Evolutionary conservation across 2,113 vertebrate species (phyloP), one percentile per base, ranked within the genome.

Genomic region (Apteryx owenii): DNA sequence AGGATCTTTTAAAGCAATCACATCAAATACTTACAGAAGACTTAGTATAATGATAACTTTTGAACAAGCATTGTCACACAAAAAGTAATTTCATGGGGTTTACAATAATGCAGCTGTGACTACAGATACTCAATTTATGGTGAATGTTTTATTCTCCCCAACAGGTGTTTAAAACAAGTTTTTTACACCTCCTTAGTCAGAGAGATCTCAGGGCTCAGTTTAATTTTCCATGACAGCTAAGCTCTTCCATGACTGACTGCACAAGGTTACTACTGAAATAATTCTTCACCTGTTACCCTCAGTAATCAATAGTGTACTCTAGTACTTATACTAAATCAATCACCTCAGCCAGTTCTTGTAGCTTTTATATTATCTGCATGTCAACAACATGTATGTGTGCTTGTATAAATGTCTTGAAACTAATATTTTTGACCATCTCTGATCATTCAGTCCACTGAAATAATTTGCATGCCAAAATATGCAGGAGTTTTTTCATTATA

Each of bases 281-380:
- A 69, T 82, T 94, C 69, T 81, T 94, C 84, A 91, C 56, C 23
- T 79, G 70, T 75, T 86, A 64, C 65, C 61, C 42, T 68, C 77
- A 87, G 86, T 95, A 97, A 96, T 91, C 87, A 87, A 76, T 81
- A 69, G 46, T 89, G 73, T 93, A 42, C 51, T 96, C 53, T 77
- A 90, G 82, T 78, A 97, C 88, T 94, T 95, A 81, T 77, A 81
- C 12, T 18, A 68, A 91, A 56, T 64, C 25, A 95, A 94, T 81
- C 48, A 89, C 17, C 20, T 81, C 46, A 44, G 50, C 10, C 54
- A 31, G 5, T 78, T 90, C 25, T 42, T 75, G 31, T 50, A 89
- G 19, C 42, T 83, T 95, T 92, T 72, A 9, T 76, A 60, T 77
- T 92, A 86, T 50, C 23, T 68, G 15, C 53, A 70, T 51, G 36